Conservation (phyloP, 2,113 vertebrate genomes). For the Oncorhynchus masou region DNA sequence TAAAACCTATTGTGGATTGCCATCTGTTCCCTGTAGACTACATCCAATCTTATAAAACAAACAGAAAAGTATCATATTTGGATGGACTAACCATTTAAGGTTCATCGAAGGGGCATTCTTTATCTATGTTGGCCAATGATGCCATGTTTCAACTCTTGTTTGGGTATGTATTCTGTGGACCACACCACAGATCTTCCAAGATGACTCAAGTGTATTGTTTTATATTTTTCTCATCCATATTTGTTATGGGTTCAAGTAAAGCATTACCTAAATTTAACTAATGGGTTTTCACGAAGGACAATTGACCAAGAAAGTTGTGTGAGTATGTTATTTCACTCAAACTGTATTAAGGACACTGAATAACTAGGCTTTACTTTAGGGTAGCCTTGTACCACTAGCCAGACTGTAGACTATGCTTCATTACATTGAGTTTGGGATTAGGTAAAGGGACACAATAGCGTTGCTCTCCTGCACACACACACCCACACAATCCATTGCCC, state of each 20-base stretch:
- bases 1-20: not conserved
- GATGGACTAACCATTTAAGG: not conserved
- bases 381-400: not conserved
- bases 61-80: not conserved
- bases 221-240: too few relatives aligned
- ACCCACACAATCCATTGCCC: constrained; percentile 38
- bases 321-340: not conserved
- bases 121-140: not conserved
- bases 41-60: not conserved
- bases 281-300: not conserved
- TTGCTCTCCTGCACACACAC: constrained; percentile 34
- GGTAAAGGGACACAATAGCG: constrained; percentile 45
- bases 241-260: not conserved
- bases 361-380: not conserved
- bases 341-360: not conserved
- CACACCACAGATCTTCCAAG: not conserved
- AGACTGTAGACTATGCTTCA: constrained; percentile 20
- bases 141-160: not conserved
- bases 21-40: not conserved
- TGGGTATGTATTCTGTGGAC: too few relatives aligned
- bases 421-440: constrained; percentile 26
- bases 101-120: not conserved
- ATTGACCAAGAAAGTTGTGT: not conserved
- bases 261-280: not conserved
- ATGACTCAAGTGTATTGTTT: not conserved